Base-by-base conservation (phyloP, 2,113 vertebrate genomes). In the Hemiprocne comata region DNA sequence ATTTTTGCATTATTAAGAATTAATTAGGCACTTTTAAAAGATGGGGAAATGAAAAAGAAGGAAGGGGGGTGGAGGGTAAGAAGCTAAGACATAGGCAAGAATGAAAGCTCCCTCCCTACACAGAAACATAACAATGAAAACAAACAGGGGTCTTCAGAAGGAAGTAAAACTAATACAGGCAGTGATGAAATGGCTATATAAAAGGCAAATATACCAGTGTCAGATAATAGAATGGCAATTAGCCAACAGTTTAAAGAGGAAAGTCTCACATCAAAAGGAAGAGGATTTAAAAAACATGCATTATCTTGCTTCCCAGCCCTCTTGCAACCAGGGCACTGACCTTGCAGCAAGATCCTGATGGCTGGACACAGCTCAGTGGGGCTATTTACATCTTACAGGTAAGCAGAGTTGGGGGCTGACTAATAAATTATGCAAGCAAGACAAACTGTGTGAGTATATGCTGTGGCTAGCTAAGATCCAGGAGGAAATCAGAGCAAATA, bases 221-320 rank as follows among this genome's bases (percentile, higher is more conserved):
- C 76, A 93, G 69, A 94, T 53, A 92, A 93, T 36, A 81, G 55
- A 77, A 48, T 85, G 93, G 84, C 91, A 95, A 94, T 78, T 75
- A 93, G 91, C 86, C 93, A 92, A 64, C 17, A 61, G 36, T 81
- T 89, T 75, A 87, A 74, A 94, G 76, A 90, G 65, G 93, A 44
- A 93, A 90, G 60, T 64, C 33, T 88, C 48, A 58, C 18, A 94
- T 67, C 46, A 84, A 89, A 93, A 91, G 73, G 75, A 96, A 81
- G 18, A 92, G 11, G 34, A 65, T 89, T 90, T 85, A 16, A 81
- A 88, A 90, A 95, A 44, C 83, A 71, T 23, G 7, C 2, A 55
- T 44, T 92, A 40, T 75, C 83, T 93, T 74, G 34, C 31, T 89
- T 70, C 60, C 46, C n/a, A 73, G 31, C 73, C 40, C 50, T 89